These are phyloP conservation scores for Euleptes europaea DNA, from an alignment of 2,113 vertebrate genomes.

Conservation along the genomic window DNA sequence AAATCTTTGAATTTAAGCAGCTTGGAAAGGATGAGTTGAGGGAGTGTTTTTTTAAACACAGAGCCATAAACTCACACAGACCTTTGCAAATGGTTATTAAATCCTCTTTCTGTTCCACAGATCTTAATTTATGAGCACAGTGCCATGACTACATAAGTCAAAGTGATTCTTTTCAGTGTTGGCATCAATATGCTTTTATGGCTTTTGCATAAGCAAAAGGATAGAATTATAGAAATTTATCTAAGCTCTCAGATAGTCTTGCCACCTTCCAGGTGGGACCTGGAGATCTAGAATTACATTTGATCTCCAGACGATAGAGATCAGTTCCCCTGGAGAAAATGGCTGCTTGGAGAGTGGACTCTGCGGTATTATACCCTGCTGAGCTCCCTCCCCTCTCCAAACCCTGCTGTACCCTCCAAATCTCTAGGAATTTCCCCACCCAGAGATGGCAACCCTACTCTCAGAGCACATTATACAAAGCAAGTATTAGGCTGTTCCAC, in stretches of 20 bases:
- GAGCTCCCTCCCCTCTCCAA: too few relatives aligned
- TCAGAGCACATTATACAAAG: not conserved
- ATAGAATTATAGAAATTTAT: not conserved
- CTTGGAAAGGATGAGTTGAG: not conserved
- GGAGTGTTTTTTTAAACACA: conserved; percentile 16
- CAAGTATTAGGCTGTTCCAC: not conserved
- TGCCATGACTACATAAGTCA: not conserved
- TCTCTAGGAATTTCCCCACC: too few relatives aligned
- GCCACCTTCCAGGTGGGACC: too few relatives aligned
- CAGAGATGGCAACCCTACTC: too few relatives aligned
- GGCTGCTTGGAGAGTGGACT: too few relatives aligned
- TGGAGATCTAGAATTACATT: too few relatives aligned
- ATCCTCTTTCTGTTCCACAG: conserved; percentile 16
- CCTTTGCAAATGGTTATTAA: conserved; percentile 25
- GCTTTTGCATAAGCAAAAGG: not conserved
- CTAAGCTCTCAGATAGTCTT: not conserved
- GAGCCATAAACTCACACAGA: not conserved
- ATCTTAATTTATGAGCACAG: conserved; percentile 4
- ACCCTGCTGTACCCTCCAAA: too few relatives aligned
- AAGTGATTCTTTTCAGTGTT: not conserved
- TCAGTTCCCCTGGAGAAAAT: too few relatives aligned
- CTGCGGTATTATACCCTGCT: too few relatives aligned
- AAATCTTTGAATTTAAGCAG: conserved; percentile 4
- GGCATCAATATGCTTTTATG: not conserved
- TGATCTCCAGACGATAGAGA: too few relatives aligned